Percentiles rank a stretch among this genome's conserved stretches.
Evolutionary conservation across 2,888 invertebrate species (phyloP).

Genomic region (Leptarthrus brevirostris): DNA sequence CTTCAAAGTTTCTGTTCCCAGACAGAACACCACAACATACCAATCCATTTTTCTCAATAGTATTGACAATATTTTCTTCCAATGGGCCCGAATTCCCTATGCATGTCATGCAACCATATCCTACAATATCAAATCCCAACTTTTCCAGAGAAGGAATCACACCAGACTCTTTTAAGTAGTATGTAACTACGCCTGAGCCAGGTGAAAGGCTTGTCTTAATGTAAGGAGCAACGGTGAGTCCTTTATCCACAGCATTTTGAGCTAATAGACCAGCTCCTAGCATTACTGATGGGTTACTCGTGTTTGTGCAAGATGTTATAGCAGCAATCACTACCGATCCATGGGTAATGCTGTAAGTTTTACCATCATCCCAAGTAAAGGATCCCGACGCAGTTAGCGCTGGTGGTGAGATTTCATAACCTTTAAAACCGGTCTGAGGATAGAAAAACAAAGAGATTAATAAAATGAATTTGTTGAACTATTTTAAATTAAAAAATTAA

Average conservation of each 20-base stretch:
- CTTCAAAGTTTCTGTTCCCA: constrained; percentile 98
- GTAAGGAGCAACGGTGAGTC: constrained; percentile 88
- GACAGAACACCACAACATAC: constrained; percentile 97
- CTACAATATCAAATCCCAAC: constrained; percentile 93
- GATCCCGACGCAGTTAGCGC: constrained; percentile 75
- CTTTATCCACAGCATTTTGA: constrained; percentile 92
- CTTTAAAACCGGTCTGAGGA: constrained; percentile 88
- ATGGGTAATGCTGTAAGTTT: constrained; percentile 82
- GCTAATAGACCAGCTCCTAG: constrained; percentile 94
- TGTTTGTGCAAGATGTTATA: constrained; percentile 98
- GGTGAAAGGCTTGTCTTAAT: constrained; percentile 98
- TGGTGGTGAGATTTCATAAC: constrained; percentile 80
- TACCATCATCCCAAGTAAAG: constrained; percentile 82
- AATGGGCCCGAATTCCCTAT: constrained; percentile 98
- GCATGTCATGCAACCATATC: constrained; percentile 99
- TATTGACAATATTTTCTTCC: constrained; percentile 89
- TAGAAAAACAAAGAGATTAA: neutral
- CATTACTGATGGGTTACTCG: constrained; percentile 98
- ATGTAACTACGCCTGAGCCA: constrained; percentile 94
- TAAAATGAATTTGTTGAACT: constrained; percentile 3
- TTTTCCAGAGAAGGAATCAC: constrained; percentile 87
- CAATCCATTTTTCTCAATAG: constrained; percentile 93
- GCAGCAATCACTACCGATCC: constrained; percentile 97
- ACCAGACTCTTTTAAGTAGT: constrained; percentile 83
- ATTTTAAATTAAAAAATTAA: constrained; percentile 8